phyloP scores from a whole-genome alignment of 2,113 vertebrate genomes.

The Bagarius yarrelli region DNA sequence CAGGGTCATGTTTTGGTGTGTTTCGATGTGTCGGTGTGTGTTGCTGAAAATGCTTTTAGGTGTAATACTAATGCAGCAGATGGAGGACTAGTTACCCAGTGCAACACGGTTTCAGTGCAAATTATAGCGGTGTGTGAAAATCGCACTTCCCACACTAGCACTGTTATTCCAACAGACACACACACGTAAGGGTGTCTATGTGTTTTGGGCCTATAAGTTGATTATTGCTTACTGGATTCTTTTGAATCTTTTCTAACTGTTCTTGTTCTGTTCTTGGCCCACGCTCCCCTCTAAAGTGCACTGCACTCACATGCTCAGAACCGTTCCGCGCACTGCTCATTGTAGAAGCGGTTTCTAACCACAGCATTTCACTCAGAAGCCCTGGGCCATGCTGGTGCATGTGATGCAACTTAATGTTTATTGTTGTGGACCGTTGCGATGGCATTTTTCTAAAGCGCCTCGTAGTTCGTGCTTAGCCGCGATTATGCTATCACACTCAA shows the following conservation, averaged over 20 bases:
- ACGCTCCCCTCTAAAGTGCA: not conserved
- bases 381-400: not conserved
- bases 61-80: conserved; percentile 42
- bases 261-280: not conserved
- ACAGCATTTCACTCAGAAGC: not conserved
- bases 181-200: not conserved
- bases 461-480: conserved; percentile 12
- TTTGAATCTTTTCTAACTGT: not conserved
- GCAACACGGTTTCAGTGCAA: conserved; percentile 11
- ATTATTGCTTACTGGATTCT: conserved; percentile 27
- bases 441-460: not conserved
- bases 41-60: conserved; percentile 11
- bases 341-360: not conserved
- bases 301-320: conserved; percentile 4
- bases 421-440: conserved; percentile 38
- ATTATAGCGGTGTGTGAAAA: conserved; percentile 35
- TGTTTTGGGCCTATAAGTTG: not conserved
- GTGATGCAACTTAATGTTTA: conserved; percentile 29
- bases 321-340: not conserved
- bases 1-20: not conserved
- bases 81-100: conserved; percentile 24
- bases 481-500: conserved; percentile 24
- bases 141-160: conserved; percentile 40
- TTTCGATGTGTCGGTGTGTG: conserved; percentile 1
- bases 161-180: conserved; percentile 4